These are phyloP conservation scores for Acleris holmiana DNA, from an alignment of 2,888 invertebrate species.

Conservation along the genomic window DNA sequence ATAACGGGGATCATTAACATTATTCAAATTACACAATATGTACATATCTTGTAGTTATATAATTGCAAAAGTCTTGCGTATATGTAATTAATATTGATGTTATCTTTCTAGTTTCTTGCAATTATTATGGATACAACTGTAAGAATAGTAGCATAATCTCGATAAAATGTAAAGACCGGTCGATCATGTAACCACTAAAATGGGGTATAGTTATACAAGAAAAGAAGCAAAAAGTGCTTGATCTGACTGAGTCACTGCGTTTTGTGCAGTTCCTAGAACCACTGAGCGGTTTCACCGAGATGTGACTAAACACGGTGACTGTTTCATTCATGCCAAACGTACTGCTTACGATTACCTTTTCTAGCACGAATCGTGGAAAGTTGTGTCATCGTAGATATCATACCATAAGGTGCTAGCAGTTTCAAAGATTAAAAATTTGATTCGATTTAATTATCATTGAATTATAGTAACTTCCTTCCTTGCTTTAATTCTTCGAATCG, in stretches of 20 bases:
- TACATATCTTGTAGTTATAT: too few relatives aligned
- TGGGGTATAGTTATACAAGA: background rate
- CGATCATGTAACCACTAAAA: background rate
- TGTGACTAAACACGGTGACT: slow-evolving; percentile 69
- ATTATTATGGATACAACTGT: too few relatives aligned
- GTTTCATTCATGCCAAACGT: slow-evolving; percentile 64
- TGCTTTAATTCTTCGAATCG: background rate
- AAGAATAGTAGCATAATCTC: too few relatives aligned
- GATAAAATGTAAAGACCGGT: background rate
- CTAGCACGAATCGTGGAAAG: slow-evolving; percentile 40
- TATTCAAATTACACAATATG: too few relatives aligned
- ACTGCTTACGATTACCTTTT: slow-evolving; percentile 42
- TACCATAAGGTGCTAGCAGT: slow-evolving; percentile 43
- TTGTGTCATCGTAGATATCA: slow-evolving; percentile 48
- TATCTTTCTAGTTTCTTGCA: too few relatives aligned
- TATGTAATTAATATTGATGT: too few relatives aligned
- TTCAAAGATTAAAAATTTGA: slow-evolving; percentile 10
- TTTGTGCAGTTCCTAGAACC: slow-evolving; percentile 58
- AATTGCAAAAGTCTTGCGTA: too few relatives aligned
- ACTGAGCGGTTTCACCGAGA: slow-evolving; percentile 56
- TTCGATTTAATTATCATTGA: background rate
- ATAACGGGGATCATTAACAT: too few relatives aligned
- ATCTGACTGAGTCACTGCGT: slow-evolving; percentile 56
- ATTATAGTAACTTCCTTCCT: background rate
- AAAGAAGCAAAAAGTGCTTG: slow-evolving; percentile 22